Percentiles rank a stretch among this genome's conserved stretches.
phyloP scores from a whole-genome alignment of 1,140 invertebrate species.

The Drosophila parvula region DNA sequence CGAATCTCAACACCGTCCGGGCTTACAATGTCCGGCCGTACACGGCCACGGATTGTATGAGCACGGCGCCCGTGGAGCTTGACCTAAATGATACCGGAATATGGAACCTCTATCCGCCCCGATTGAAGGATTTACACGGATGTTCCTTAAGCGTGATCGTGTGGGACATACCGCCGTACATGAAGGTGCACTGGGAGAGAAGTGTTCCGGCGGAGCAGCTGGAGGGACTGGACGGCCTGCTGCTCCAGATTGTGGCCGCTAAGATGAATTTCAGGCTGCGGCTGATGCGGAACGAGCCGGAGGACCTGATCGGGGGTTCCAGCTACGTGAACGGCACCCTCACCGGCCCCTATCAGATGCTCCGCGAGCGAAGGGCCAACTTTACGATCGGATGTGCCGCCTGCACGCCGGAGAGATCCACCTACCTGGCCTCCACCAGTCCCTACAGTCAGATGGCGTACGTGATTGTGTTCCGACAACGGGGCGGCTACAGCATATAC shows the following conservation, averaged over 20 bases:
- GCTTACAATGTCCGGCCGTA: slow-evolving; percentile 50
- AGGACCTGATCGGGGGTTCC: slow-evolving; percentile 39
- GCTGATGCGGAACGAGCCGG: slow-evolving; percentile 53
- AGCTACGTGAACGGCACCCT: slow-evolving; percentile 57
- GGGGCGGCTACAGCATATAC: slow-evolving; percentile 45
- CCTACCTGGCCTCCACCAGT: slow-evolving; percentile 25
- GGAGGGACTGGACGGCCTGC: slow-evolving; percentile 50
- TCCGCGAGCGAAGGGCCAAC: slow-evolving; percentile 47
- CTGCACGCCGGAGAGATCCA: slow-evolving; percentile 47
- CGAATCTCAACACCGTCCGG: background rate
- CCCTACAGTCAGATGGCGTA: slow-evolving; percentile 61
- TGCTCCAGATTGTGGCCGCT: slow-evolving; percentile 38
- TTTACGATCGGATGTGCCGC: slow-evolving; percentile 54
- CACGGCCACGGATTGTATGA: background rate
- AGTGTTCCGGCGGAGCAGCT: background rate
- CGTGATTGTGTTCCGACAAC: slow-evolving; percentile 41
- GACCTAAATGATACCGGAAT: background rate
- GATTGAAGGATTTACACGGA: slow-evolving; percentile 50
- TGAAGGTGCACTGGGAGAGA: slow-evolving; percentile 17
- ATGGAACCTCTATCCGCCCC: slow-evolving; percentile 35
- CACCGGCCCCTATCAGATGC: slow-evolving; percentile 61
- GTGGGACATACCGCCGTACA: slow-evolving; percentile 59
- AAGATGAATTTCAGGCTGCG: slow-evolving; percentile 51
- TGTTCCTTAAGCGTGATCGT: slow-evolving; percentile 56
- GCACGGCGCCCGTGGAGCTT: slow-evolving; percentile 16